phyloP scores from a whole-genome alignment of 2,113 vertebrate genomes.

The Orcinus orca region DNA sequence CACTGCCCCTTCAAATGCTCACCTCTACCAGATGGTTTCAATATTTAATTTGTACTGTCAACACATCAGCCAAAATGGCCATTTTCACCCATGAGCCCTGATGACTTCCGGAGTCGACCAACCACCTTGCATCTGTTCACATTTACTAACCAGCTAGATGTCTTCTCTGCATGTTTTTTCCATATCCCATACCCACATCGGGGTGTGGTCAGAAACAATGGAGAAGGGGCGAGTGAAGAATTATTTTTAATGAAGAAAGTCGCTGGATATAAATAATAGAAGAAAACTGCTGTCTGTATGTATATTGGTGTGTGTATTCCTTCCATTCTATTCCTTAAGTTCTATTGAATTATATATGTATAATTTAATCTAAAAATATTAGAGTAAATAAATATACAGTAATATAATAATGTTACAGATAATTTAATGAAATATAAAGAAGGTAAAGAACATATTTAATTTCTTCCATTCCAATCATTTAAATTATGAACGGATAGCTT shows the following conservation, averaged over 20 bases:
- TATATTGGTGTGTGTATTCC: background rate
- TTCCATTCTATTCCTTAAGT: background rate
- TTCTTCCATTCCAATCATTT: background rate
- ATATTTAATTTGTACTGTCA: background rate
- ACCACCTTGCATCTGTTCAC: too few species aligned
- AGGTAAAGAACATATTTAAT: background rate
- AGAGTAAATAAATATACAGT: background rate
- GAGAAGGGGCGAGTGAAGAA: background rate
- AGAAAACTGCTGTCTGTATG: background rate
- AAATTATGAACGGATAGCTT: background rate
- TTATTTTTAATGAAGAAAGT: background rate
- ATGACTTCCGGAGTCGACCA: rapidly evolving
- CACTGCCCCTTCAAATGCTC: background rate
- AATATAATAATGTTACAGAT: too few species aligned
- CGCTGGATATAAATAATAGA: background rate
- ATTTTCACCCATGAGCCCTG: too few species aligned
- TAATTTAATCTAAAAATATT: background rate
- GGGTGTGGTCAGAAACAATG: background rate
- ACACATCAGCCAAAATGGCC: rapidly evolving
- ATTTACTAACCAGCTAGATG: background rate
- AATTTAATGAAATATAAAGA: background rate
- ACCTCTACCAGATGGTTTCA: rapidly evolving
- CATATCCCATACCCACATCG: background rate
- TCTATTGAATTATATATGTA: background rate
- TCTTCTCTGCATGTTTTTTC: background rate